Evolutionary conservation across 2,113 vertebrate genomes (phyloP).

Genomic region (Hepsetus odoe): DNA sequence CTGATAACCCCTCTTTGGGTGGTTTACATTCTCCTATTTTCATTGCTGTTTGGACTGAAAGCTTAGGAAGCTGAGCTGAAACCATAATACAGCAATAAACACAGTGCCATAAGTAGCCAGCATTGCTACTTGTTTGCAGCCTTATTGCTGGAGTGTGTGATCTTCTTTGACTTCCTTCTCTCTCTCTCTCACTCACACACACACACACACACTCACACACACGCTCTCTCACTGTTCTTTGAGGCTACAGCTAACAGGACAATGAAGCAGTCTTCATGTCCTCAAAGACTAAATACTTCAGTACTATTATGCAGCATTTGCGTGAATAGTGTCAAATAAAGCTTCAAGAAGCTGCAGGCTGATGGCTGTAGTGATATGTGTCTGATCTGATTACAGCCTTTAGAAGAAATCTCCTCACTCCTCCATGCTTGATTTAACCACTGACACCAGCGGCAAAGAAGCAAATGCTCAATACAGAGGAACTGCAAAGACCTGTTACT

Average conservation of each 20-base stretch:
- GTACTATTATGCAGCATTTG: background rate
- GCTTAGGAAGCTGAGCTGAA: background rate
- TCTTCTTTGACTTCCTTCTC: background rate
- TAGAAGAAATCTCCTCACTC: background rate
- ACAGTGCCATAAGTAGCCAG: background rate
- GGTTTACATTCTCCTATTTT: background rate
- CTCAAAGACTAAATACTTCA: background rate
- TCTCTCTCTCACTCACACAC: background rate
- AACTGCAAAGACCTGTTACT: background rate
- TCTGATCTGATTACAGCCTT: background rate
- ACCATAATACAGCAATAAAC: background rate
- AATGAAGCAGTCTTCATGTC: background rate
- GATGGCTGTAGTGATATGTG: background rate
- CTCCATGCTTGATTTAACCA: background rate
- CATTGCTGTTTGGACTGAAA: background rate
- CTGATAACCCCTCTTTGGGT: background rate
- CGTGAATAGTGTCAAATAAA: background rate
- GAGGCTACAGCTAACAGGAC: constrained; percentile 5
- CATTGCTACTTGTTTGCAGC: background rate
- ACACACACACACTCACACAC: background rate
- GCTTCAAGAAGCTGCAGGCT: background rate
- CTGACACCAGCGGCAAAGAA: background rate
- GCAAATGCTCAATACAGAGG: background rate
- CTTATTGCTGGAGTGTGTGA: background rate
- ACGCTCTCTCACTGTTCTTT: background rate